Base-by-base conservation (phyloP, 2,888 invertebrate genomes). In the Strigamia crassipes region DNA sequence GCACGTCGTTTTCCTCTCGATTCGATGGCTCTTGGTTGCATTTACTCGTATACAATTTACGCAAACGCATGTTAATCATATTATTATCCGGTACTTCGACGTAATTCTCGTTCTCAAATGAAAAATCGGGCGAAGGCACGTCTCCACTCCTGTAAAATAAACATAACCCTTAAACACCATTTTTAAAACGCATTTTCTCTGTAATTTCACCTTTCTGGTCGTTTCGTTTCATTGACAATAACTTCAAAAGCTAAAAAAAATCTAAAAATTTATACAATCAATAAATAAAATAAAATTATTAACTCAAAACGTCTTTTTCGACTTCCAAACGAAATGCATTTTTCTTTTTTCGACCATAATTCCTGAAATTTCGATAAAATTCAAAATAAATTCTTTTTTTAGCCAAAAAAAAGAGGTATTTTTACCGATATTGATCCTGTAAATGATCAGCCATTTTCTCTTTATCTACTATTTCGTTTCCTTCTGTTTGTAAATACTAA, bases 31-130 rank as follows among this genome's bases (percentile, higher is more conserved):
- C 21, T 73, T 73, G 23, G 73, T 73, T 31, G 5, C 12, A 13
- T 10, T 73, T 73, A 9, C 6, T 73, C 13, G 27, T 73, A 15
- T 73, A 73, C 73, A 73, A 31, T 4, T 23, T 15, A 18, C 15
- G 73, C 73, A 73, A 13, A 73, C 27, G 12, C 13, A 13, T n/a
- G n/a, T 73, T 73, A 23, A 73, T 31, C 31, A 73, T 27, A 21
- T 73, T 73, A 31, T 23, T 73, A 73, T 73, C 73, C 13, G 23
- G 12, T 18, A 73, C 73, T 73, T 73, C 27, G 6, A 73, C 73
- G 6, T 73, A 73, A 73, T 73, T 73, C 21, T 73, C 73, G n/a
- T 73, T 73, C 1, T 73, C 73, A 4, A 23, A 73, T 27, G 73
- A 73, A 21, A 73, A 73, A n/a, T 73, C 73, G n/a, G 46, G 46